Conservation (phyloP, 2,797 vertebrate species). For the Etheostoma perlongum region DNA sequence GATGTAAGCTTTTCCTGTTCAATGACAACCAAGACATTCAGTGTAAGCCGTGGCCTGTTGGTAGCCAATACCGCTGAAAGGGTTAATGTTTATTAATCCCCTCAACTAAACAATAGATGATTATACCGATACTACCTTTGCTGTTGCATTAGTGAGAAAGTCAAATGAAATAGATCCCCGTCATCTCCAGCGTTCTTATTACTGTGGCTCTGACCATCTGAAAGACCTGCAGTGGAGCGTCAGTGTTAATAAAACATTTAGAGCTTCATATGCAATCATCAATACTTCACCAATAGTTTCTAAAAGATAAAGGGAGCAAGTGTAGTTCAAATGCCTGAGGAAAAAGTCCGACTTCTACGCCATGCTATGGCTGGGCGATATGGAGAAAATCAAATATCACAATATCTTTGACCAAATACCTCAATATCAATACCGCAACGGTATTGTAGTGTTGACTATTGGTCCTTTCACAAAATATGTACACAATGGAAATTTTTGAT, state of each 20-base stretch:
- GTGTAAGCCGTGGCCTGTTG: background rate
- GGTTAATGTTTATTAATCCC: slow-evolving; percentile 11
- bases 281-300: background rate
- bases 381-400: too few species aligned
- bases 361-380: too few species aligned
- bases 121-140: background rate
- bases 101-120: background rate
- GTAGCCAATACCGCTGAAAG: background rate
- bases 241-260: background rate
- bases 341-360: background rate
- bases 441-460: too few species aligned
- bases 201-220: background rate
- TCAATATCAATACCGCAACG: too few species aligned
- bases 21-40: background rate
- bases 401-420: too few species aligned
- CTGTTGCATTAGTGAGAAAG: background rate
- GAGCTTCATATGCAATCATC: background rate
- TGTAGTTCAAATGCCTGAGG: background rate
- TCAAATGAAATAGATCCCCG: too few species aligned
- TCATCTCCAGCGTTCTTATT: too few species aligned
- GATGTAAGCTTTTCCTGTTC: background rate
- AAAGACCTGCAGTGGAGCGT: background rate
- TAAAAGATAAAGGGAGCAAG: background rate
- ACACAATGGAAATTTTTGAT: too few species aligned
- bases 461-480: too few species aligned